Evolutionary conservation across 2,888 invertebrate genomes (phyloP), one percentile per base, ranked within the genome.

Genomic region (Ligdia adustata): DNA sequence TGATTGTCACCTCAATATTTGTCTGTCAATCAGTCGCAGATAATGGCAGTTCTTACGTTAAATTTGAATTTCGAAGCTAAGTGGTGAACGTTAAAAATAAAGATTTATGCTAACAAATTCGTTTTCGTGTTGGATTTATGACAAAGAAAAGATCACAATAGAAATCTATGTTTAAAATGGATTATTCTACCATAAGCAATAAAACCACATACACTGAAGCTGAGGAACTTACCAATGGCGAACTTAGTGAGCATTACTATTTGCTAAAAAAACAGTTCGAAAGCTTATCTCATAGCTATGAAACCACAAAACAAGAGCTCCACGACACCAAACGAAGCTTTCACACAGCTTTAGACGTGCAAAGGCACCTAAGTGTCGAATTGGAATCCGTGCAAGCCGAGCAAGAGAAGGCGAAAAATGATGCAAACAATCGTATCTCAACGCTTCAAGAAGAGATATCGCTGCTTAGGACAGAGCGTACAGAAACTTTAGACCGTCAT

Each of bases 151-250:
- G n/a, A n/a, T n/a, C n/a, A n/a, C n/a, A n/a, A n/a, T n/a, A n/a
- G n/a, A n/a, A n/a, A n/a, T n/a, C n/a, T n/a, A n/a, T n/a, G n/a
- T n/a, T 5, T 41, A 58, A 39, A 41, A 90, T 90, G 90, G 82
- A 90, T 82, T 88, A 82, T 56, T 90, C 90, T 1, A 85, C 83
- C 7, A 76, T 84, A 38, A 88, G 86, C 44, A 89, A 89, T 52
- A 88, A 88, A 69, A 86, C 81, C 2, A 76, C 70, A 45, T 75
- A 64, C 40, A 85, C 83, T 1, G 87, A 82, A 65, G 65, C 62
- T 1, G 88, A 86, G 47, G 87, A 85, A 11, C 46, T 88, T 51
- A 78, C 83, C 1, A 79, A 81, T 40, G 81, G 81, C 7, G 90
- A 90, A 60, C 54, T 90, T 0, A 77, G 66, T 47, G 89, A 90